Evolutionary conservation across 2,888 invertebrate genomes (phyloP), one percentile per base, ranked within the genome.

Genomic region (Cyrtodaria siliqua): DNA sequence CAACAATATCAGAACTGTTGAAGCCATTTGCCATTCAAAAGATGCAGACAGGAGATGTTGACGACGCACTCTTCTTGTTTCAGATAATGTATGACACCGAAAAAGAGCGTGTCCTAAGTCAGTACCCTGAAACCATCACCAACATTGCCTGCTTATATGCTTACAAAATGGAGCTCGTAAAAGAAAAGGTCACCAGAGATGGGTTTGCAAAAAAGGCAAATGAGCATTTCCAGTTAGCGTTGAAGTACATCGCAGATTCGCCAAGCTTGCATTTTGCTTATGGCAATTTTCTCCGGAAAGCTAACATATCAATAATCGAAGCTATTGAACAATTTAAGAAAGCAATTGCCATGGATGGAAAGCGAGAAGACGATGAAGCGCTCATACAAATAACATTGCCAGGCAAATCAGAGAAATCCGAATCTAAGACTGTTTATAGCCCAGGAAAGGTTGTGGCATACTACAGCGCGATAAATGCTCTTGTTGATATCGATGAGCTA

Each of bases 201-300:
- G 18, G 9, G 18, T 29, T 62, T 24, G 20, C 50, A 8, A 24
- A 47, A 27, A 62, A 62, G n/a, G 63, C 71, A 20, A 20, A 33
- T 9, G 47, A 42, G 1, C 23, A 67, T 38, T 79, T 74, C 20
- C 6, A 59, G 20, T 14, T 44, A 16, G 79, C 79, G 14, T 20
- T 62, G 24, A 16, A 26, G 23, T 24, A 66, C 8, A 70, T 68
- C 23, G 16, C 33, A 18, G 56, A 74, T 47, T 79, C 79, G 2
- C 60, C 70, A 49, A 79, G 74, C 49, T 40, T 74, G 18, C 66
- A 79, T 67, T 49, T 79, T 20, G 71, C 71, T 8, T 73, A 61
- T 57, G 79, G 79, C 1, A 79, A 70, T 52, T 79, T 73, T 40
- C 53, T 79, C 4, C 47, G 62, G 20, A 59, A 57, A 16, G n/a